Evolutionary conservation across 1,140 invertebrate genomes (phyloP), one percentile per base, ranked within the genome.

Genomic region (Euwallacea similis): DNA sequence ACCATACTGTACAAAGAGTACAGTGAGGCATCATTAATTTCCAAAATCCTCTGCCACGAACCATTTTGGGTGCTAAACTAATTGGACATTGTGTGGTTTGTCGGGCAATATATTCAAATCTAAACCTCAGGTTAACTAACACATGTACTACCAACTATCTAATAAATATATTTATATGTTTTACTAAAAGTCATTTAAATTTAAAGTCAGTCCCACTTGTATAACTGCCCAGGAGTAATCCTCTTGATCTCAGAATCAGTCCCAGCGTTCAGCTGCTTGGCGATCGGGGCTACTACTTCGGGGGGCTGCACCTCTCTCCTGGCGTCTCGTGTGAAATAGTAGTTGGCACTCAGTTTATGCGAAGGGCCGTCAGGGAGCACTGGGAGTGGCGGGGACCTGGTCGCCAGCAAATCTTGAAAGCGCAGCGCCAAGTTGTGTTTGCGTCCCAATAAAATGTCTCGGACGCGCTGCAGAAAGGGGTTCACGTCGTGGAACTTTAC

Each of bases 321-420:
- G 0, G 81, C 90, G 86, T 96, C 94, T 76, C 93, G 85, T 1
- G 82, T 82, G 75, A 84, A 91, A 77, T 96, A 96, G 78, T 94
- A 94, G 79, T 95, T 94, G 69, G 86, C 85, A 53, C 88, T 87
- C 55, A 90, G 79, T 67, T 83, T 83, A 80, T 92, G 89, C 60
- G 87, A 83, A 2, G 88, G 87, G 44, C 93, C 94, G 62, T 87
- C 88, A 11, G 93, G 93, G 42, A 96, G 75, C 55, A 86, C 77
- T 46, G 94, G 93, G 16, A 83, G 87, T 6, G 91, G 91, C 77
- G 93, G 92, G 46, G 89, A 93, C 75, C 91, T 86, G 16, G 63
- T 66, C 10, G 65, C 53, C 9, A 58, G 0, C 7, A 66, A 56
- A 46, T 42, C 46, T 7, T 69, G 87, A 83, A 87, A 92, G 78